Conservation (phyloP, 2,113 vertebrate genomes). For the Triplophysa rosa region DNA sequence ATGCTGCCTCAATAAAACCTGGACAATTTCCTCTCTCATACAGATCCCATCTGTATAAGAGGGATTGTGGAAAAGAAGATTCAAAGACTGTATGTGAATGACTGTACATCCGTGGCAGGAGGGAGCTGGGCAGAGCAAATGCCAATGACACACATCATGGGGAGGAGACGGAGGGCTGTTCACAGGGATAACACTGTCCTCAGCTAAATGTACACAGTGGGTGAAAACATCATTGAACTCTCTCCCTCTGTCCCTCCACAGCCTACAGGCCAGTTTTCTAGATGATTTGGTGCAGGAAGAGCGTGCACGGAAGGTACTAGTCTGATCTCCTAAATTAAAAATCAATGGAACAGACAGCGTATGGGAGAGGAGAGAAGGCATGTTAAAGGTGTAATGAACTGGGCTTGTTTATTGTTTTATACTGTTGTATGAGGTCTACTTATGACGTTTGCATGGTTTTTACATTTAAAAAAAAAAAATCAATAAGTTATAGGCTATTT, state of each 20-base stretch:
- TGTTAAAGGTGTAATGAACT: no score
- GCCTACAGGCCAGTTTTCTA: not conserved
- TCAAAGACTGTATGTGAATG: not conserved
- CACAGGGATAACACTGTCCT: slow-evolving; percentile 1
- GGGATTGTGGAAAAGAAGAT: not conserved
- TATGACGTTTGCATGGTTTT: no score
- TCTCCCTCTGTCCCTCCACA: not conserved
- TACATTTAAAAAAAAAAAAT: no score
- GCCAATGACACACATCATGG: slow-evolving; percentile 4
- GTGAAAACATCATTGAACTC: slow-evolving; percentile 23
- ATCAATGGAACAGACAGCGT: slow-evolving; percentile 46
- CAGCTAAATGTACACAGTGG: slow-evolving; percentile 6
- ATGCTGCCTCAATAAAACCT: no score
- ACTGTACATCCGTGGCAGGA: not conserved
- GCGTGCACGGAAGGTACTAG: slow-evolving; percentile 8
- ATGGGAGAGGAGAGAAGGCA: slow-evolving; percentile 15
- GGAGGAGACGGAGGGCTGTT: not conserved
- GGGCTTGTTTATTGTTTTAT: no score
- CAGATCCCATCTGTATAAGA: not conserved
- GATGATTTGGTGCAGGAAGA: not conserved
- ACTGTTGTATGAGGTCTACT: no score
- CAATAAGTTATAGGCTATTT: no score
- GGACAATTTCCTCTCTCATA: not conserved
- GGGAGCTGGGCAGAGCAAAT: not conserved
- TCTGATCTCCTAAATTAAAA: slow-evolving; percentile 40